These are phyloP conservation scores for Petrolisthes cinctipes DNA, from an alignment of 2,888 invertebrate genomes.

Conservation along the genomic window DNA sequence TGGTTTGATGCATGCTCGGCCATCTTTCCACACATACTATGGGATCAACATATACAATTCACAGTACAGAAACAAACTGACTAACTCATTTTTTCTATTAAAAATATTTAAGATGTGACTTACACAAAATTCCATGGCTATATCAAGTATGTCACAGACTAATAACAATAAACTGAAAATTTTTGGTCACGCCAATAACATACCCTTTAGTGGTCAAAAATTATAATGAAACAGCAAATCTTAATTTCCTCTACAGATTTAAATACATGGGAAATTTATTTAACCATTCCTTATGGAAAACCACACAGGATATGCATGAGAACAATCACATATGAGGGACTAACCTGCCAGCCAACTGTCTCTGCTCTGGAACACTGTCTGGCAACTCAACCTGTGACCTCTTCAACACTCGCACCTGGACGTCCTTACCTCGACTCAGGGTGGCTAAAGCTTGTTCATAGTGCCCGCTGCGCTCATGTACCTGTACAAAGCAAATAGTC, in stretches of 20 bases:
- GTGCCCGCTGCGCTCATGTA: constrained; percentile 69
- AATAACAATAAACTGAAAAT: no score
- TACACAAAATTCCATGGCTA: no score
- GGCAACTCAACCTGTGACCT: constrained; percentile 77
- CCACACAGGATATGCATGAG: no score
- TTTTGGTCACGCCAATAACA: no score
- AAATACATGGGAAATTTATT: background rate
- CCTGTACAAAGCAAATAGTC: constrained; percentile 49
- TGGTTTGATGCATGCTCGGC: constrained; percentile 76
- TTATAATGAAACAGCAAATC: background rate
- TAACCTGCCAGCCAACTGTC: constrained; percentile 67
- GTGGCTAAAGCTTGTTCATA: constrained; percentile 74
- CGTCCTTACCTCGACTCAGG: constrained; percentile 82
- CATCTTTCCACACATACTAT: constrained; percentile 79
- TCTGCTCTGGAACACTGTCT: constrained; percentile 71
- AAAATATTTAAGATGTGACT: no score
- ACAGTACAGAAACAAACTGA: background rate
- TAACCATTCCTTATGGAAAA: no score
- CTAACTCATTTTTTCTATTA: no score
- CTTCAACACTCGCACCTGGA: constrained; percentile 82
- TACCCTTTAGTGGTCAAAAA: background rate
- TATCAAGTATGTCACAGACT: no score
- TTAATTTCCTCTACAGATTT: background rate
- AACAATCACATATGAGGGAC: constrained; percentile 53
- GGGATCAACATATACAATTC: constrained; percentile 53